A percentile compares a stretch with the other conserved stretches of the same genome.
Evolutionary conservation across 2,113 vertebrate genomes (phyloP).

Genomic region (Theropithecus gelada): DNA sequence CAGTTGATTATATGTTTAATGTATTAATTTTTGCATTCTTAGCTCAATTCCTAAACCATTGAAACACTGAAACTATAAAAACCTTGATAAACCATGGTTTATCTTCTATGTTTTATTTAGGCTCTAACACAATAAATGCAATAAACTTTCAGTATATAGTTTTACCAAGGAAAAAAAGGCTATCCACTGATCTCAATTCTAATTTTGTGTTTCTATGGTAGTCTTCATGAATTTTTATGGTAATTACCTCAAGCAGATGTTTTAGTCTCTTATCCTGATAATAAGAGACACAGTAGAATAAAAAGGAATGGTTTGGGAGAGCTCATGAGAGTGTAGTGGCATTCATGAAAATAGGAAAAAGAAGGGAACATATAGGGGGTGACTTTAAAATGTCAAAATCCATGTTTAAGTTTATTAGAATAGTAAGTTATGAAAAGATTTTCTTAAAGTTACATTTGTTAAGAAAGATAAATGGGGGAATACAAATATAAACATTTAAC

Average conservation of each 20-base stretch:
- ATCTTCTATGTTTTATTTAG: slow-evolving; percentile 23
- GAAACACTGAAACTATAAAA: slow-evolving; percentile 10
- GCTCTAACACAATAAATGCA: not conserved
- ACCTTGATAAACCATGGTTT: not conserved
- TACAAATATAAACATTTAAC: not conserved
- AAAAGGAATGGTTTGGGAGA: not conserved
- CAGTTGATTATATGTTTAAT: not conserved
- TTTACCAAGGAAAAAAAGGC: not conserved
- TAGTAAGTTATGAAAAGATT: not conserved
- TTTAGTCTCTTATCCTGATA: not conserved
- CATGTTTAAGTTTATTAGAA: not conserved
- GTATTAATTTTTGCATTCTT: slow-evolving; percentile 21
- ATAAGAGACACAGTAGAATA: not conserved
- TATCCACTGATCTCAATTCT: not conserved
- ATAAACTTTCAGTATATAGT: not conserved
- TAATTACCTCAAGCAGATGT: slow-evolving; percentile 45
- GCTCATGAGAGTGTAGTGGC: not conserved
- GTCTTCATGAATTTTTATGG: slow-evolving; percentile 30
- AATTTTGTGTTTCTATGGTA: slow-evolving; percentile 29
- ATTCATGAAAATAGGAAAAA: not conserved
- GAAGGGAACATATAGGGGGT: not conserved
- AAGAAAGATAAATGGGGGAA: not conserved
- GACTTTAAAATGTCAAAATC: slow-evolving; percentile 1
- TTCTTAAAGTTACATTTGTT: not conserved
- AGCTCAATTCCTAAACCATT: not conserved